phyloP scores from a whole-genome alignment of 2,888 invertebrate species.

The Bombylius discolor region DNA sequence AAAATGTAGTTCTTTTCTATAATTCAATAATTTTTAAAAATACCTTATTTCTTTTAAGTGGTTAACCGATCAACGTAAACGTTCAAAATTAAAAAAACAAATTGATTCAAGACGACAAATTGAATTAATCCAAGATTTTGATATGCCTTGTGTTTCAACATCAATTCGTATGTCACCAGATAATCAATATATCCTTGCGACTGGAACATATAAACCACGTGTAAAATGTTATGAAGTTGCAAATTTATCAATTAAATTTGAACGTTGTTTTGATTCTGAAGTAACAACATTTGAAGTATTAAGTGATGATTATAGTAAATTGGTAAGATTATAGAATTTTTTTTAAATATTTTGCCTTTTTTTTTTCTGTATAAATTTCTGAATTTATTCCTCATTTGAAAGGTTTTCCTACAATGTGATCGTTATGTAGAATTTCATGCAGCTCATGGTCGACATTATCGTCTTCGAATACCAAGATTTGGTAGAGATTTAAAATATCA shows the following conservation, averaged over 20 bases:
- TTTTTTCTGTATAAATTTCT: no score
- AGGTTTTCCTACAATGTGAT: conserved; percentile 63
- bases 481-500: conserved; percentile 91
- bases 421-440: conserved; percentile 93
- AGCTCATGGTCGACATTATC: conserved; percentile 80
- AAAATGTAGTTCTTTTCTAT: background rate
- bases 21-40: no score
- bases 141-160: conserved; percentile 92
- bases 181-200: conserved; percentile 80
- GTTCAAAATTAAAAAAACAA: conserved; percentile 74
- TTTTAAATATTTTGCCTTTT: background rate
- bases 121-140: conserved; percentile 96
- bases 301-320: conserved; percentile 92
- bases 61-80: conserved; percentile 71
- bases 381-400: no score
- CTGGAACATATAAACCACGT: conserved; percentile 93
- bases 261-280: conserved; percentile 93
- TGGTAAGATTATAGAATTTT: conserved; percentile 35
- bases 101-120: conserved; percentile 80
- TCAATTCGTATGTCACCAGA: conserved; percentile 75
- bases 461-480: conserved; percentile 85
- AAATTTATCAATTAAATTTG: conserved; percentile 93
- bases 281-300: conserved; percentile 85
- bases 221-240: conserved; percentile 93
- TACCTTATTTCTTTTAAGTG: conserved; percentile 46